Conservation (phyloP, 2,888 invertebrate species). For the Chrysolina haemoptera region DNA sequence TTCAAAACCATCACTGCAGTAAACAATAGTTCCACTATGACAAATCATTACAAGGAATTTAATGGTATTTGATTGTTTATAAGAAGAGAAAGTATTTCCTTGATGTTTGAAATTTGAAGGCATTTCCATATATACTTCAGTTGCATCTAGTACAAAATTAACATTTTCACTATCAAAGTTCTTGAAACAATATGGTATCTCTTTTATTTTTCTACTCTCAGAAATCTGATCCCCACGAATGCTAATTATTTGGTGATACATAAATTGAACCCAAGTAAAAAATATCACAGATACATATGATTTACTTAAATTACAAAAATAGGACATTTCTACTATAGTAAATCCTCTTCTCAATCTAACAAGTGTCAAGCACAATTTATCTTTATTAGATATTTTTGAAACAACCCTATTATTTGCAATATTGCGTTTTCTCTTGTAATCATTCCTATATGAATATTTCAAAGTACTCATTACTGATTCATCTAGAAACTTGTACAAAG, state of each 20-base stretch:
- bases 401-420: no score
- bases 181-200: not conserved
- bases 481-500: slow-evolving; percentile 3
- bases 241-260: not conserved
- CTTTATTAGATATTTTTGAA: not conserved
- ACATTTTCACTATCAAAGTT: not conserved
- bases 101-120: not conserved
- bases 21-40: no score
- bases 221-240: no score
- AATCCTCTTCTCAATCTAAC: not conserved
- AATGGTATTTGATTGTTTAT: not conserved
- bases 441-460: not conserved
- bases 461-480: not conserved
- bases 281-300: not conserved
- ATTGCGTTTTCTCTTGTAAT: no score
- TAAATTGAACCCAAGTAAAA: not conserved
- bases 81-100: not conserved
- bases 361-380: not conserved
- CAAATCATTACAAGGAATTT: not conserved
- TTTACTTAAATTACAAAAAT: no score
- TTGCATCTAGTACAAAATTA: not conserved
- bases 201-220: not conserved
- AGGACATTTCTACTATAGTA: not conserved
- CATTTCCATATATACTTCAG: not conserved
- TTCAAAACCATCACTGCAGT: no score